A percentile compares a stretch with the other conserved stretches of the same genome.
Conservation (phyloP, 2,113 vertebrate species). For the Maccullochella peelii region DNA sequence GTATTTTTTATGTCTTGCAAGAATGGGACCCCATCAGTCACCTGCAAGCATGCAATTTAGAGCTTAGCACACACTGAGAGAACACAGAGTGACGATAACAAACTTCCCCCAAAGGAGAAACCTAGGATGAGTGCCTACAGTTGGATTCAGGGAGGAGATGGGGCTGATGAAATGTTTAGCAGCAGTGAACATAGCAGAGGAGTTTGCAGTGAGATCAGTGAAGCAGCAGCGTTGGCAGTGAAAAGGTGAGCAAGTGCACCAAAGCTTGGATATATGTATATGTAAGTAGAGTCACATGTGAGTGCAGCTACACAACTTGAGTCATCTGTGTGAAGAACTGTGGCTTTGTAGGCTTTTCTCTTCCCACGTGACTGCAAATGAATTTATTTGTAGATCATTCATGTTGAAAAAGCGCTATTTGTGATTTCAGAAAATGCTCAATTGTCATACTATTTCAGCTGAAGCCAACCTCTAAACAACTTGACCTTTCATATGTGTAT, state of each 20-base stretch:
- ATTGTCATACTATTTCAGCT: background rate
- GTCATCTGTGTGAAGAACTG: background rate
- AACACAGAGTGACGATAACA: background rate
- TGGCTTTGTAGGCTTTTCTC: background rate
- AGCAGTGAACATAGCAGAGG: background rate
- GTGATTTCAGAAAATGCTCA: background rate
- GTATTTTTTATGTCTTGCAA: background rate
- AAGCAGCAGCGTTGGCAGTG: background rate
- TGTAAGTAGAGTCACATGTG: background rate
- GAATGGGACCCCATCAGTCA: background rate
- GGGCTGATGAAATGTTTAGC: constrained; percentile 32
- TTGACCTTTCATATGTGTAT: background rate
- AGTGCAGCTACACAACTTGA: background rate
- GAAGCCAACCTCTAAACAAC: background rate
- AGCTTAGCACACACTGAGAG: background rate
- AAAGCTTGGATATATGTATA: background rate
- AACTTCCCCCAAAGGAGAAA: constrained; percentile 7
- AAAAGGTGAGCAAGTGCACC: constrained; percentile 1
- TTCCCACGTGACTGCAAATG: background rate
- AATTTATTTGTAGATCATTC: background rate
- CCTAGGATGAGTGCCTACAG: constrained; percentile 13
- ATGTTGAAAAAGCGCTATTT: background rate
- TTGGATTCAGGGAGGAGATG: constrained; percentile 38
- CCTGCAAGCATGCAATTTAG: constrained; percentile 6
- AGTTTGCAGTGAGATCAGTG: background rate